phyloP scores from a whole-genome alignment of 2,797 vertebrate species.

The Avahi laniger region DNA sequence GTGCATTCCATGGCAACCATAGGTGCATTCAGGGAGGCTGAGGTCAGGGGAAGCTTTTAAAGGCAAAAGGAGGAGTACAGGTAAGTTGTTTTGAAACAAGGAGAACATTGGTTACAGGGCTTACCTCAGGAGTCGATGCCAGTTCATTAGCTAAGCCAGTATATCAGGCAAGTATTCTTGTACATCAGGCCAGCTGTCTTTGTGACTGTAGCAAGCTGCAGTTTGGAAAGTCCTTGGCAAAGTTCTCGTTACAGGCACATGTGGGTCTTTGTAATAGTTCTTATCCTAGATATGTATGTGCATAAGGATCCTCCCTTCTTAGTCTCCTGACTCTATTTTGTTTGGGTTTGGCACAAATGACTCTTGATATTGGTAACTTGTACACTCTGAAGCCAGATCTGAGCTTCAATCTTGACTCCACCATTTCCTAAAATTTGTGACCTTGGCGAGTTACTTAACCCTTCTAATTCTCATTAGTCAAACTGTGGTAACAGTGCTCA shows the following conservation, averaged over 20 bases:
- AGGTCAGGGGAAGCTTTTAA: not conserved
- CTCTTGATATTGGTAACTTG: not conserved
- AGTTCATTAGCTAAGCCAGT: not conserved
- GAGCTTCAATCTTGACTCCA: not conserved
- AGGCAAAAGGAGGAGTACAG: not conserved
- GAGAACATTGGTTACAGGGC: not conserved
- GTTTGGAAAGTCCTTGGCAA: not conserved
- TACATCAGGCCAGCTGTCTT: not conserved
- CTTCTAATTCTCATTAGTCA: not conserved
- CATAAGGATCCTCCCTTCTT: not conserved
- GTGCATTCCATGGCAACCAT: not conserved
- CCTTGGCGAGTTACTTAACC: not conserved
- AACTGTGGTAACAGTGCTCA: not conserved
- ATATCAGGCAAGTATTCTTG: not conserved
- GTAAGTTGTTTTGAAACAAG: not conserved
- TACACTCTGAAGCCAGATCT: not conserved
- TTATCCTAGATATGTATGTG: not conserved
- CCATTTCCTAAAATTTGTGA: not conserved
- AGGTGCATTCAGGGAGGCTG: not conserved
- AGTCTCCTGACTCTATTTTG: not conserved
- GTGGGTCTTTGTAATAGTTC: not conserved
- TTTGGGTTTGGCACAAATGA: not conserved
- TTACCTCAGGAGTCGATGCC: not conserved
- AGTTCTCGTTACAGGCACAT: not conserved
- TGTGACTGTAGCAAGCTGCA: not conserved